Percentiles rank a stretch among this genome's conserved stretches.
These are phyloP conservation scores for Clarias batrachus DNA, from an alignment of 2,113 vertebrate genomes.

Conservation along the genomic window DNA sequence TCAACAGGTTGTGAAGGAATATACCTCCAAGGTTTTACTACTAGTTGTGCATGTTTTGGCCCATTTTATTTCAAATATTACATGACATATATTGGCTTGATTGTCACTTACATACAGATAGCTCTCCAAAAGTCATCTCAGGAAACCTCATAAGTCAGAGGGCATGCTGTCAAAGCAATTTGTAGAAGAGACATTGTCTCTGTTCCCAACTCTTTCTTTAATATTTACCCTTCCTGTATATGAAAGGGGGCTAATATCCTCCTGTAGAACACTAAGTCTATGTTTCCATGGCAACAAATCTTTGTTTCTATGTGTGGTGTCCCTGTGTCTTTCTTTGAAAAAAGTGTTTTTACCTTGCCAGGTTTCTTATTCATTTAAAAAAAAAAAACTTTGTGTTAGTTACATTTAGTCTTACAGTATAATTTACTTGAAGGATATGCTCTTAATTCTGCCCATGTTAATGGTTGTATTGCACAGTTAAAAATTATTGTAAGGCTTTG, in stretches of 20 bases:
- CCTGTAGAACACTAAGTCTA: slow-evolving; percentile 21
- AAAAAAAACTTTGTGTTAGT: slow-evolving; percentile 8
- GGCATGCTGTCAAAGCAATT: slow-evolving; percentile 13
- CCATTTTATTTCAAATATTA: not conserved
- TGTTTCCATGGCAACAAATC: slow-evolving; percentile 49
- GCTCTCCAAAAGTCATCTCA: not conserved
- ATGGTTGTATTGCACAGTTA: not conserved
- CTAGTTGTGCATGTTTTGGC: not conserved
- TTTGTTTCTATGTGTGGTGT: not conserved
- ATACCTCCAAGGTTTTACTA: not conserved
- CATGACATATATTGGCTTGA: not conserved
- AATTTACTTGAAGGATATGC: slow-evolving; percentile 8
- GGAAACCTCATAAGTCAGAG: not conserved
- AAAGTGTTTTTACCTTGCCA: slow-evolving; percentile 39
- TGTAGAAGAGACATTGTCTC: not conserved
- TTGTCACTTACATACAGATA: not conserved
- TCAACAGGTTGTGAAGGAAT: not conserved
- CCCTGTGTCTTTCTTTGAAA: slow-evolving; percentile 36
- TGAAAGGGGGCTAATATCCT: slow-evolving; percentile 25
- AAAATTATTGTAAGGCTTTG: too few relatives aligned
- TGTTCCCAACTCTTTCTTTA: slow-evolving; percentile 2
- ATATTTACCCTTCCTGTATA: slow-evolving; percentile 17
- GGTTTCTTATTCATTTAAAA: not conserved
- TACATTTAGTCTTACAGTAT: not conserved
- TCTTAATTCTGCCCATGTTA: not conserved